phyloP scores from a whole-genome alignment of 1,140 invertebrate genomes.

The Pinna nobilis region DNA sequence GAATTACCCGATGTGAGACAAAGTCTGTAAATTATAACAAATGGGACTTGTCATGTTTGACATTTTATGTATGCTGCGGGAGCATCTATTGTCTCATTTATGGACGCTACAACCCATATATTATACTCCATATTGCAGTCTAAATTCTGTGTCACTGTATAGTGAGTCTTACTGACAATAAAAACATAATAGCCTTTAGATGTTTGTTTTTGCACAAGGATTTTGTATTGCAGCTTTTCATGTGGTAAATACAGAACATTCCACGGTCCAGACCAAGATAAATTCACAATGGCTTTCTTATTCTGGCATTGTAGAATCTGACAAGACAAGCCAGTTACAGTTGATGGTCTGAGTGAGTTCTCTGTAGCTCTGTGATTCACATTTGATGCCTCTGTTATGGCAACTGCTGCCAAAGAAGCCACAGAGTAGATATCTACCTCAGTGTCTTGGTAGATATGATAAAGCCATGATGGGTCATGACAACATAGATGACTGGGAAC shows the following conservation, averaged over 20 bases:
- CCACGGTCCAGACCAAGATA: constrained; percentile 51
- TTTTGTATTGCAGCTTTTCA: constrained; percentile 49
- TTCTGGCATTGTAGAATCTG: constrained; percentile 29
- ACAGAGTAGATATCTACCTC: constrained; percentile 71
- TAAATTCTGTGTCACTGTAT: constrained; percentile 9
- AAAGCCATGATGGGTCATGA: constrained; percentile 76
- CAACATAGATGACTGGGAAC: constrained; percentile 76
- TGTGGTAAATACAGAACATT: constrained; percentile 40
- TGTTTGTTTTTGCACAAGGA: constrained; percentile 43
- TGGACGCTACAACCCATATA: constrained; percentile 42
- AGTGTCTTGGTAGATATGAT: constrained; percentile 78
- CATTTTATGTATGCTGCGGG: too few relatives aligned
- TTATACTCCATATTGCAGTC: constrained; percentile 8
- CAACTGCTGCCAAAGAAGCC: constrained; percentile 38
- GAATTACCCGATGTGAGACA: too few relatives aligned
- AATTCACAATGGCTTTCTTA: background rate
- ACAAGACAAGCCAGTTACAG: background rate
- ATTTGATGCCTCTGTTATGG: constrained; percentile 21
- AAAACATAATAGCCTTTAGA: background rate
- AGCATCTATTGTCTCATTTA: constrained; percentile 10
- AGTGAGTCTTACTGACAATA: background rate
- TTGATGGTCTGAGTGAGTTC: background rate
- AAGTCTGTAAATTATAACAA: too few relatives aligned
- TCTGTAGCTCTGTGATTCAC: constrained; percentile 1
- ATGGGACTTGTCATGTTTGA: too few relatives aligned